Base-by-base conservation (phyloP, 1,140 invertebrate species). In the Drosophila suzukii region DNA sequence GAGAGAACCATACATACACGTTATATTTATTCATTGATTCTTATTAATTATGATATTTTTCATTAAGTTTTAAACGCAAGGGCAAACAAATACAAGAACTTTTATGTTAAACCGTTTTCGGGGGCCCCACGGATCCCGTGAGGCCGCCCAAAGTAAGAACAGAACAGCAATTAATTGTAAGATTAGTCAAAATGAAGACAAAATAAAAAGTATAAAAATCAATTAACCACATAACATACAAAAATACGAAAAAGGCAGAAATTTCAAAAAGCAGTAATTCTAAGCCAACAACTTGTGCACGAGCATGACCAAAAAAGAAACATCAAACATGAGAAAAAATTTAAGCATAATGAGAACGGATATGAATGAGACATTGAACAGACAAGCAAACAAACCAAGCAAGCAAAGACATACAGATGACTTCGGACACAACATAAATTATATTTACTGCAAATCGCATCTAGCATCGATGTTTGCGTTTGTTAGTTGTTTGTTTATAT, bases 1-100 rank as follows among this genome's bases (percentile, higher is more conserved):
- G 41, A 82, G 49, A 50, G 49, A 78, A 62, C 76, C 62, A 88
- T 59, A 83, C 51, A 86, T 62, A 83, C 71, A 75, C 80, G 84
- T 83, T 88, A 88, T 88, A 88, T 88, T 88, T 88, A 88, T 88
- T 89, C 84, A 88, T 88, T 88, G 84, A 88, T 88, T 88, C 84
- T 89, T 88, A 88, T 89, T 86, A 86, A 86, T 86, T 83, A 79
- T 80, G 68, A 79, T 88, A 78, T 79, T 76, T 80, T 89, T 89
- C 73, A 83, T 89, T 89, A 89, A 83, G 79, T 89, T 88, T 88
- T 68, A 73, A 81, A 68, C 41, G 71, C 72, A 75, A 75, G 62
- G 61, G 58, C 58, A 75, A 75, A 65, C 72, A 65, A 75, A 75
- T 58, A 57, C 72, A 59, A 75, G 54, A 66, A 89, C 51, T 80